Conservation (phyloP, 2,888 invertebrate genomes). For the Zhuqinia jingwanae region DNA sequence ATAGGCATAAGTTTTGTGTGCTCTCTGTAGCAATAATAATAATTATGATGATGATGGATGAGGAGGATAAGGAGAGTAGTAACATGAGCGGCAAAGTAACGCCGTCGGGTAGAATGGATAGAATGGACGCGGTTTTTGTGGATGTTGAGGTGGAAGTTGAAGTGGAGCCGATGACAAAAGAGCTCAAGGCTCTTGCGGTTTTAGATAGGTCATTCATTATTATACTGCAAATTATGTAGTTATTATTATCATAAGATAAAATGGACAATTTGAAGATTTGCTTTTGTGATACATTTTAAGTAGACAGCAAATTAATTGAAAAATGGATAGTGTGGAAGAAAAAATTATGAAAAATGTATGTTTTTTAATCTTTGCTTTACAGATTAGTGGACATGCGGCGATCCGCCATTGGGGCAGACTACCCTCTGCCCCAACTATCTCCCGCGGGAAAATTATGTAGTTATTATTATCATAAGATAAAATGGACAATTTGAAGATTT, state of each 20-base stretch:
- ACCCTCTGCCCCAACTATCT: conserved; percentile 50
- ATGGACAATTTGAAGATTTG: too few relatives aligned
- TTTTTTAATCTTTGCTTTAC: conserved; percentile 30
- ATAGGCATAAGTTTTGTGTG: too few relatives aligned
- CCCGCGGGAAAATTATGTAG: too few relatives aligned
- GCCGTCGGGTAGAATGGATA: conserved; percentile 34
- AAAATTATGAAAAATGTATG: too few relatives aligned
- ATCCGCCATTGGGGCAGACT: conserved; percentile 74
- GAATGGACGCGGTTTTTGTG: conserved; percentile 57
- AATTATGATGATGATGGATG: background rate
- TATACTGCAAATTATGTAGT: too few relatives aligned
- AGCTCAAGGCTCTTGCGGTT: conserved; percentile 50
- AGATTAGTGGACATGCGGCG: conserved; percentile 78
- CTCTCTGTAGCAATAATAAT: background rate
- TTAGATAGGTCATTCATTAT: conserved; percentile 54
- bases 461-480: too few relatives aligned
- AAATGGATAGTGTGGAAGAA: too few relatives aligned
- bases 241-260: too few relatives aligned
- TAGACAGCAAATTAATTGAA: conserved; percentile 3
- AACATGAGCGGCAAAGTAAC: background rate
- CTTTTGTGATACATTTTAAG: background rate
- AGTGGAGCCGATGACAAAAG: conserved; percentile 53
- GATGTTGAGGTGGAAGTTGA: conserved; percentile 60
- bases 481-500: too few relatives aligned
- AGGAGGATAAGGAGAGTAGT: conserved; percentile 10